A percentile compares a stretch with the other conserved stretches of the same genome.
Conservation (phyloP, 1,140 invertebrate species). For the Bombus impatiens region DNA sequence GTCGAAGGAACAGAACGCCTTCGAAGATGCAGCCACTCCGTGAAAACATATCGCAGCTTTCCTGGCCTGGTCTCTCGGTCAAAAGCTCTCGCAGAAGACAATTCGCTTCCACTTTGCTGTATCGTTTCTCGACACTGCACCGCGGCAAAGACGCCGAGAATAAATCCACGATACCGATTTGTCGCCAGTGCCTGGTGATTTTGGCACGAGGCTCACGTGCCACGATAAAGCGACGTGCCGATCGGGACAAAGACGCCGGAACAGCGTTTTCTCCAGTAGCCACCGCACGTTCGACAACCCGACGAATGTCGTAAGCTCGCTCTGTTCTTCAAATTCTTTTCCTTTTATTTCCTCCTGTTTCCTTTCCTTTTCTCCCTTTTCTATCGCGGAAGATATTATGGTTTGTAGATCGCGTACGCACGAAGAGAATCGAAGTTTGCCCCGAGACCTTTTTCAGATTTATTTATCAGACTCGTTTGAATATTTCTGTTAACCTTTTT, state of each 20-base stretch:
- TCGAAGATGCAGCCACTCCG: too few relatives aligned
- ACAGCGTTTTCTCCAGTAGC: neutral
- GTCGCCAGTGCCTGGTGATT: slow-evolving; percentile 24
- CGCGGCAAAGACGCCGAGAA: slow-evolving; percentile 17
- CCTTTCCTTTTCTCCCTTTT: too few relatives aligned
- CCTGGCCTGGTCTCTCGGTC: neutral
- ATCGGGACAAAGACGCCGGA: slow-evolving; percentile 16
- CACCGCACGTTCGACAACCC: neutral
- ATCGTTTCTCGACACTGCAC: slow-evolving; percentile 39
- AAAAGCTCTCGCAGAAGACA: slow-evolving; percentile 48
- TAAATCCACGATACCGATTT: slow-evolving; percentile 51
- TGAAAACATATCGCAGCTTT: too few relatives aligned
- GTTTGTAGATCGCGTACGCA: too few relatives aligned
- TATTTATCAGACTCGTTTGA: neutral
- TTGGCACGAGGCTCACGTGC: slow-evolving; percentile 63
- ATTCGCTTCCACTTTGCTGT: slow-evolving; percentile 54
- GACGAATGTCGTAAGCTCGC: neutral
- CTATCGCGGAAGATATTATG: too few relatives aligned
- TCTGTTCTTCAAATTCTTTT: neutral
- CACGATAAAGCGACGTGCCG: slow-evolving; percentile 55
- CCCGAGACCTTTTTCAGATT: too few relatives aligned
- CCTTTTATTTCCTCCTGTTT: neutral
- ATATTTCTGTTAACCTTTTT: neutral
- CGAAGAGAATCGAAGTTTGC: too few relatives aligned
- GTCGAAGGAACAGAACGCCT: too few relatives aligned